phyloP scores from a whole-genome alignment of 2,888 invertebrate species.

The Drosophila phalerata region DNA sequence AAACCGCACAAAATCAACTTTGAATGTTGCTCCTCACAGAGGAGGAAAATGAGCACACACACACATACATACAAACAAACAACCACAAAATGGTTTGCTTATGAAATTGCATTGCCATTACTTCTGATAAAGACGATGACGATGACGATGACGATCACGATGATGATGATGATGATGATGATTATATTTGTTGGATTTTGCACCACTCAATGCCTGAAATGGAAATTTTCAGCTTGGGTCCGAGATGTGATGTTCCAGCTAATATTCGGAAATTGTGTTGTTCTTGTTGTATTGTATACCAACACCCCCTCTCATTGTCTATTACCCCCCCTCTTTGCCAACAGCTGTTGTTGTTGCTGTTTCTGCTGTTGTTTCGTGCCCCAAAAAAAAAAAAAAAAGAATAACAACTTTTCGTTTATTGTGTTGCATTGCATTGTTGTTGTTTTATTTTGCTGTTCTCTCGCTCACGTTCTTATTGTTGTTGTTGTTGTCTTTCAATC shows the following conservation, averaged over 20 bases:
- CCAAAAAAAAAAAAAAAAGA: not conserved
- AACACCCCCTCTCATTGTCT: not conserved
- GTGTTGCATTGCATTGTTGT: slow-evolving; percentile 46
- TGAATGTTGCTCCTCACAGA: slow-evolving; percentile 14
- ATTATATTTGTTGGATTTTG: slow-evolving; percentile 17
- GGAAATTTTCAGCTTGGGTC: slow-evolving; percentile 31
- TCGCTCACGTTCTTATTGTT: slow-evolving; percentile 23
- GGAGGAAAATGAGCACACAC: not conserved
- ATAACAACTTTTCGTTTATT: slow-evolving; percentile 43
- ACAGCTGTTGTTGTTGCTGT: slow-evolving; percentile 7
- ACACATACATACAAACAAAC: slow-evolving; percentile 12
- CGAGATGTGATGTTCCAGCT: slow-evolving; percentile 29
- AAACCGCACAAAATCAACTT: slow-evolving; percentile 6
- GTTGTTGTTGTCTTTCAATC: slow-evolving; percentile 69
- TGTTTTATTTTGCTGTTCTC: slow-evolving; percentile 20
- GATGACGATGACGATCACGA: slow-evolving; percentile 6
- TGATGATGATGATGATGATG: slow-evolving; percentile 21
- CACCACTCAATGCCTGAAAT: slow-evolving; percentile 11
- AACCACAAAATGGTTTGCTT: slow-evolving; percentile 42
- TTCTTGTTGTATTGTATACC: slow-evolving; percentile 17
- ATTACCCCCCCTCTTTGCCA: not conserved
- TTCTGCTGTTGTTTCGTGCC: not conserved
- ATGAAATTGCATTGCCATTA: slow-evolving; percentile 47
- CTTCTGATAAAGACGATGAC: slow-evolving; percentile 20
- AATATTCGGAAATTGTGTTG: slow-evolving; percentile 54